phyloP scores from a whole-genome alignment of 2,113 vertebrate species.

The Leucopternis melanops region DNA sequence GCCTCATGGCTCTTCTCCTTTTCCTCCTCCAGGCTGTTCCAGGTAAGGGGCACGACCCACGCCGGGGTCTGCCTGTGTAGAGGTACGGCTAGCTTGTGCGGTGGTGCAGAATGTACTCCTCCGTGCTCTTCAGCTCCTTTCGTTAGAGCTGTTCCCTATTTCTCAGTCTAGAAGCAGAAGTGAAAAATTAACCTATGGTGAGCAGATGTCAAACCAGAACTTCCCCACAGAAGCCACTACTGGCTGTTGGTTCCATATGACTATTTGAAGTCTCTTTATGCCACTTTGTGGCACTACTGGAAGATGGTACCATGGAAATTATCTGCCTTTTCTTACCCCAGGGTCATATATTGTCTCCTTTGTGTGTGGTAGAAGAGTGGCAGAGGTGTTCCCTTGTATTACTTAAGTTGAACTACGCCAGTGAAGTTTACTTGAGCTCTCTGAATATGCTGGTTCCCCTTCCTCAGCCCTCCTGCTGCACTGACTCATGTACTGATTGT shows the following conservation, averaged over 20 bases:
- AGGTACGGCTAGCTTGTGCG: background rate
- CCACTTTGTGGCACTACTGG: background rate
- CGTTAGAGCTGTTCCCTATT: background rate
- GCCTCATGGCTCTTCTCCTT: background rate
- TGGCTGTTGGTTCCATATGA: background rate
- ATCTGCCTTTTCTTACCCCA: background rate
- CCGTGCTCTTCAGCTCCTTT: background rate
- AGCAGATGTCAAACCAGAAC: background rate
- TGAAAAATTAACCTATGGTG: background rate
- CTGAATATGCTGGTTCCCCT: background rate
- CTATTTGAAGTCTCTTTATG: background rate
- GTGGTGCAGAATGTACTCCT: background rate
- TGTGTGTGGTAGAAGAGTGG: fast-evolving
- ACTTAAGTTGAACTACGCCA: background rate
- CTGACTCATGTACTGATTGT: background rate
- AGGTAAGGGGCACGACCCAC: background rate
- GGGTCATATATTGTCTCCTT: background rate
- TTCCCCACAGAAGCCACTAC: background rate
- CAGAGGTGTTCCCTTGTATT: background rate
- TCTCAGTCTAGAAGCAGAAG: background rate
- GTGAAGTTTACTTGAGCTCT: background rate
- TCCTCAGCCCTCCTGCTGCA: background rate
- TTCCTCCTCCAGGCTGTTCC: constrained; percentile 30
- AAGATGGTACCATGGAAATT: background rate
- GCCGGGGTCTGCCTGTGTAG: background rate